Evolutionary conservation across 2,797 vertebrate species (phyloP).

Genomic region (Adrianichthys oophorus): DNA sequence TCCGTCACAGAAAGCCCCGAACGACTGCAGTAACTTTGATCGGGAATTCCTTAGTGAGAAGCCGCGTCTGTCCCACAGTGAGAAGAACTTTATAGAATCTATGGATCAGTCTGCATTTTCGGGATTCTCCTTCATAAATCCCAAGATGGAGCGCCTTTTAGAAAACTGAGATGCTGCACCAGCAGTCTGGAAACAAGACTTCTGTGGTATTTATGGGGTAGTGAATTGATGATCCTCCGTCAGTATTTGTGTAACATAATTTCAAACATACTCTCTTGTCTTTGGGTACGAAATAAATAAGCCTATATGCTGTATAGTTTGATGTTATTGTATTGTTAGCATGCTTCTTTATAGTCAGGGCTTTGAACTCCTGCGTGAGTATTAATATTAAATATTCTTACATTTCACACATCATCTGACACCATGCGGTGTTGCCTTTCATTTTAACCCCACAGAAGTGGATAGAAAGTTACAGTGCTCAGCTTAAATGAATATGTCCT

Average conservation of each 20-base stretch:
- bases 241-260: slow-evolving; percentile 55
- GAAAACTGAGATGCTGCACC: slow-evolving; percentile 74
- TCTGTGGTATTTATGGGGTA: slow-evolving; percentile 32
- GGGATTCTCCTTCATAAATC: slow-evolving; percentile 96
- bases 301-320: slow-evolving; percentile 63
- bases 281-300: slow-evolving; percentile 50
- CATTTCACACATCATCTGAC: slow-evolving; percentile 43
- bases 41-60: slow-evolving; percentile 97
- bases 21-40: slow-evolving; percentile 97
- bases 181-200: slow-evolving; percentile 15
- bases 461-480: slow-evolving; percentile 3
- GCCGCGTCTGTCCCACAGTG: slow-evolving; percentile 89
- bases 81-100: slow-evolving; percentile 97
- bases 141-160: slow-evolving; percentile 88
- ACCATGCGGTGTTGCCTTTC: slow-evolving; percentile 26
- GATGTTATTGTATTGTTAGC: slow-evolving; percentile 57
- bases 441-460: slow-evolving; percentile 10
- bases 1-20: slow-evolving; percentile 85
- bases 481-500: no score
- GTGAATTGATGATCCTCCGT: slow-evolving; percentile 31
- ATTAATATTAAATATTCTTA: slow-evolving; percentile 43
- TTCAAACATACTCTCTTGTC: slow-evolving; percentile 42
- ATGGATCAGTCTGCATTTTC: slow-evolving; percentile 94
- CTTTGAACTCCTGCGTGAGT: slow-evolving; percentile 46
- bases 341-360: slow-evolving; percentile 59